Evolutionary conservation across 1,140 invertebrate genomes (phyloP), one percentile per base, ranked within the genome.

Genomic region (Drosophila triauraria): DNA sequence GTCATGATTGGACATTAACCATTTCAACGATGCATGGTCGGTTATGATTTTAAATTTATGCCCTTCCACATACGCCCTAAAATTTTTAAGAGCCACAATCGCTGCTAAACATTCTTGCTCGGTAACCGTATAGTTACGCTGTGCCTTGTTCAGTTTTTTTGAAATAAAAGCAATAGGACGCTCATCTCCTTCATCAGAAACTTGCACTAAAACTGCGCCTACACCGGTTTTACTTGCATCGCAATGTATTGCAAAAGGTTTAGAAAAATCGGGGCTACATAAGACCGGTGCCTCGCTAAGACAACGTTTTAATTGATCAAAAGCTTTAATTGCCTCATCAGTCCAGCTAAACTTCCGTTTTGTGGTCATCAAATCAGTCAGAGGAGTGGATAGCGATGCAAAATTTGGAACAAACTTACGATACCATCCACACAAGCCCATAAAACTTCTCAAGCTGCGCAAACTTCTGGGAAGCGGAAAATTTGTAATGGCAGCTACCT

Each of bases 1-100:
- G 32, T 35, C 32, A 10, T 35, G 32, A 35, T 35, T 35, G 32
- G 32, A 35, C 32, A 35, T 35, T 35, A 35, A 35, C 32, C 32
- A 35, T 35, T 35, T 35, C 8, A 30, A 30, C 5, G 27, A 30
- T 7, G 27, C 27, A 7, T 30, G 27, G 7, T 30, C 27, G 6
- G 27, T 35, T 35, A 35, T 35, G 32, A 35, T 35, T 35, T 35
- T 35, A 10, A 35, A 35, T 6, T 30, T 30, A 30, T 30, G 25
- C 12, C 47, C 47, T n/a, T 51, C 25, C 3, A 51, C 48, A n/a
- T 32, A 51, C 3, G 48, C 48, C 8, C 48, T 51, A n/a, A 51
- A 51, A 10, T n/a, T 51, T 6, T 51, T 51, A 0, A 51, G 48
- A 30, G 25, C 44, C 9, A 23, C 44, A 9, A 47, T 23, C 8